These are phyloP conservation scores for Drosophila infuscata DNA, from an alignment of 2,888 invertebrate genomes.

Conservation along the genomic window DNA sequence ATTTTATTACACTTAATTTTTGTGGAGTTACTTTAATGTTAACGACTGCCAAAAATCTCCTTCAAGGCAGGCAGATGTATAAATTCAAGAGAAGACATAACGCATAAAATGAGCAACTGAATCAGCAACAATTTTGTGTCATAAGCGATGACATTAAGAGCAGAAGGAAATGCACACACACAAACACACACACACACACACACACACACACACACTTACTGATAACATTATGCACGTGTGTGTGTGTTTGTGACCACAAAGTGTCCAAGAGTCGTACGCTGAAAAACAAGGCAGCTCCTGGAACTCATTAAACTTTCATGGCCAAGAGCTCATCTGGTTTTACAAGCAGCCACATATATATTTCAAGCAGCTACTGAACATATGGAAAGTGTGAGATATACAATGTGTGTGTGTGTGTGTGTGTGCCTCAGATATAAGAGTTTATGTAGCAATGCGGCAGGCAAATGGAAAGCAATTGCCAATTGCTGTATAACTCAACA, in stretches of 20 bases:
- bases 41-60: conserved; percentile 7
- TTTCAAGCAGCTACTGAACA: conserved; percentile 5
- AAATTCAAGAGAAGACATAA: conserved; percentile 30
- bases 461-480: conserved; percentile 69
- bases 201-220: neutral
- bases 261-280: conserved; percentile 33
- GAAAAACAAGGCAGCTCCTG: conserved; percentile 31
- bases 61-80: neutral
- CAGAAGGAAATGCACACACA: conserved; percentile 20
- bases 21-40: conserved; percentile 15
- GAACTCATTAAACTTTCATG: conserved; percentile 71
- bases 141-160: conserved; percentile 67
- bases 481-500: conserved; percentile 55
- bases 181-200: neutral
- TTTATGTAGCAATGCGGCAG: conserved; percentile 58
- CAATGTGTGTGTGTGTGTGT: conserved; percentile 17
- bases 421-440: conserved; percentile 29
- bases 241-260: conserved; percentile 37
- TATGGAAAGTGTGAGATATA: conserved; percentile 40
- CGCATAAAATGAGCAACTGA: conserved; percentile 58
- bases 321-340: conserved; percentile 60
- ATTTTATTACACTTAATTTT: neutral
- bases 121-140: conserved; percentile 67
- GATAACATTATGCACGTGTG: conserved; percentile 32
- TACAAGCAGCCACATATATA: conserved; percentile 20